Evolutionary conservation across 1,140 invertebrate genomes (phyloP).

Genomic region (Aphaenogaster floridana): DNA sequence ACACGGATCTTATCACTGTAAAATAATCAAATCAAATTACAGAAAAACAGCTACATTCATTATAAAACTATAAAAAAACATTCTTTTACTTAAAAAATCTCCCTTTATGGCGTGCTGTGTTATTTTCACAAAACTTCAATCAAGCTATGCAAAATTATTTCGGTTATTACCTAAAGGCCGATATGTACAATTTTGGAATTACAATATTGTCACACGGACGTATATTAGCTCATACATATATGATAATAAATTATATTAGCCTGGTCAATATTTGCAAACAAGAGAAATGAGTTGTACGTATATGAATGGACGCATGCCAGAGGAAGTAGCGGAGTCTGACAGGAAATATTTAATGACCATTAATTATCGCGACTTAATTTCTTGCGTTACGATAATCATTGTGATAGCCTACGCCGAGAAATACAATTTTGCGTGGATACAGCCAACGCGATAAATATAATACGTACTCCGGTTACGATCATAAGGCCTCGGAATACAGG

Average conservation of each 20-base stretch:
- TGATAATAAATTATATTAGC: slow-evolving; percentile 36
- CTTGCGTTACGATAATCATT: slow-evolving; percentile 12
- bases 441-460: slow-evolving; percentile 38
- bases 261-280: slow-evolving; percentile 39
- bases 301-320: neutral
- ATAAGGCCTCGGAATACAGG: slow-evolving; percentile 24
- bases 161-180: neutral
- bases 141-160: neutral
- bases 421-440: slow-evolving; percentile 16
- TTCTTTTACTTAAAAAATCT: neutral
- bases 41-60: neutral
- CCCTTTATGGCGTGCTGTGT: neutral
- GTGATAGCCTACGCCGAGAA: neutral
- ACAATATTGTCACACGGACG: neutral
- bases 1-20: neutral
- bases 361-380: slow-evolving; percentile 53
- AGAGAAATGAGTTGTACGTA: slow-evolving; percentile 48
- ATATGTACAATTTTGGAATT: neutral
- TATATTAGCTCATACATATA: neutral
- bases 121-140: slow-evolving; percentile 1
- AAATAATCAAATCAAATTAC: neutral
- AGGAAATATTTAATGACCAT: slow-evolving; percentile 18
- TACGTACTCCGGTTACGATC: neutral
- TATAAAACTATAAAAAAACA: neutral
- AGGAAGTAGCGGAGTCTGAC: slow-evolving; percentile 13